Conservation (phyloP, 2,888 invertebrate species). For the Rotaria magnacalcarata region DNA sequence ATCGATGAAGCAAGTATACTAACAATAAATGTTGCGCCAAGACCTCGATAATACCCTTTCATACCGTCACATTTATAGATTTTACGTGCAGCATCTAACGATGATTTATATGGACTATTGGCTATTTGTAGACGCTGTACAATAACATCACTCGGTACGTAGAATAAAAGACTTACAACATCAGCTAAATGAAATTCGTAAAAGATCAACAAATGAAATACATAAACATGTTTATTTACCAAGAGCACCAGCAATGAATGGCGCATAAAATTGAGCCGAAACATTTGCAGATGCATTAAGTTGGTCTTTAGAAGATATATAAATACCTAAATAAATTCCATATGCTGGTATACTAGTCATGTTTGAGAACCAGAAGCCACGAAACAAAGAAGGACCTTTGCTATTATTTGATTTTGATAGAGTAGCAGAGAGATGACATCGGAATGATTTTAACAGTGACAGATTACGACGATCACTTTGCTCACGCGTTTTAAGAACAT, state of each 20-base stretch:
- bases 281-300: neutral
- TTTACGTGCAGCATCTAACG: neutral
- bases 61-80: neutral
- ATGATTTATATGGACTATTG: neutral
- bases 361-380: conserved; percentile 21
- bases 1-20: conserved; percentile 4
- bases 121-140: conserved; percentile 9
- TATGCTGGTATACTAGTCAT: neutral
- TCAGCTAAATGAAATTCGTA: neutral
- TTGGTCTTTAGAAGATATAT: neutral
- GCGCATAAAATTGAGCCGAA: neutral
- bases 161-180: neutral
- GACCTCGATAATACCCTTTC: conserved; percentile 22
- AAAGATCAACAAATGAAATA: neutral
- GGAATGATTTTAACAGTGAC: neutral
- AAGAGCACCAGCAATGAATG: conserved; percentile 3
- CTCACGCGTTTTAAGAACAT: conserved; percentile 22
- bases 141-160: conserved; percentile 23
- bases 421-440: neutral
- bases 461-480: conserved; percentile 35
- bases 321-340: conserved; percentile 8
- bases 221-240: neutral
- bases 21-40: neutral
- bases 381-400: neutral
- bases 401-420: neutral